Evolutionary conservation across 1,140 invertebrate genomes (phyloP).

Genomic region (Drosophila funebris): DNA sequence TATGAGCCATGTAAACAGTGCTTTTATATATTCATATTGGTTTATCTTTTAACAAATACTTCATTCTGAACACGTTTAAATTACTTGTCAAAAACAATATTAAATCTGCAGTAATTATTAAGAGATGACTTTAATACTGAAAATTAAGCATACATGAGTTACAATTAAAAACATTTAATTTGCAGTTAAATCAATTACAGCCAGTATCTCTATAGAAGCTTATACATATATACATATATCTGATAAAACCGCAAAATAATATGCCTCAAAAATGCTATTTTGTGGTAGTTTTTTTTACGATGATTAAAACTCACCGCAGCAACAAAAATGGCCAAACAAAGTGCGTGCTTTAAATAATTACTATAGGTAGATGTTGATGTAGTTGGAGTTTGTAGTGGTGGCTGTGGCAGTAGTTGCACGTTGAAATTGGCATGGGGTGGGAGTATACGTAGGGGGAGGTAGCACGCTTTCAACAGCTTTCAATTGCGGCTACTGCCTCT

Average conservation of each 20-base stretch:
- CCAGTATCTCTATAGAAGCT: no score
- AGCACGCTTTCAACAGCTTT: constrained; percentile 66
- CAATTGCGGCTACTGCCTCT: constrained; percentile 60
- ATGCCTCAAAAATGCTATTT: neutral
- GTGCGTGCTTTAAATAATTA: constrained; percentile 72
- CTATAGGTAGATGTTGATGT: constrained; percentile 14
- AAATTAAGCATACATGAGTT: neutral
- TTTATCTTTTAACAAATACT: neutral
- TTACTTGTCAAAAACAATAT: neutral
- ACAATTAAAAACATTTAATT: neutral
- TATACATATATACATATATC: neutral
- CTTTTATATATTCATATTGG: no score
- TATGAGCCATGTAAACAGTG: no score
- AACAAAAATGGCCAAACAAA: constrained; percentile 37
- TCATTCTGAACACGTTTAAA: neutral
- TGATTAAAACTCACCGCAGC: constrained; percentile 48
- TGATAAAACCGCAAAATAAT: constrained; percentile 3
- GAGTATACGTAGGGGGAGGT: neutral
- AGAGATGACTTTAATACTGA: neutral
- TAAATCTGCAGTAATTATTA: neutral
- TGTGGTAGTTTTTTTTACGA: neutral
- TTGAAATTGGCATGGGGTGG: neutral
- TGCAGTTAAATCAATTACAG: constrained; percentile 4
- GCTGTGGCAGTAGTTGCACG: neutral
- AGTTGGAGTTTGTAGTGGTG: neutral